phyloP scores from a whole-genome alignment of 2,888 invertebrate species.

The Dryobota labecula region DNA sequence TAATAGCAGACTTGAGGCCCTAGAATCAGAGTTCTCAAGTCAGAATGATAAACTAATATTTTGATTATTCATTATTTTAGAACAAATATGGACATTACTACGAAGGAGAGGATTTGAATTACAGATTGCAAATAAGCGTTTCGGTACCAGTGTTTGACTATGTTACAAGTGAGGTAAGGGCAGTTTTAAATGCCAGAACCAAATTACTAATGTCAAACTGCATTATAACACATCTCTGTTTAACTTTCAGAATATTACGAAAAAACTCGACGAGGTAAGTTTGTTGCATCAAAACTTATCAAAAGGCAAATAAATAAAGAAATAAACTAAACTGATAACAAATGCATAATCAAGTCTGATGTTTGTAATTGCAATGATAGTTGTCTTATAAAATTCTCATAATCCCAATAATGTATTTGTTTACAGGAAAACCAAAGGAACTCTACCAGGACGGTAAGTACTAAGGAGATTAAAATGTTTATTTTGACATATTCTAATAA shows the following conservation, averaged over 20 bases:
- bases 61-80: conserved; percentile 64
- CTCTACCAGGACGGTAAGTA: conserved; percentile 85
- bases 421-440: conserved; percentile 86
- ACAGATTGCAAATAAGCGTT: conserved; percentile 83
- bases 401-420: conserved; percentile 42
- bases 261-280: conserved; percentile 80
- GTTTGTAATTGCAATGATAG: conserved; percentile 26
- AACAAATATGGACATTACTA: conserved; percentile 83
- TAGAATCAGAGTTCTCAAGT: too few species aligned
- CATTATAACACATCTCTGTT: conserved; percentile 1
- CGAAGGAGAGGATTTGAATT: conserved; percentile 82
- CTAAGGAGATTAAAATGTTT: not conserved
- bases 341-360: conserved; percentile 9
- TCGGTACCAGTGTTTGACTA: conserved; percentile 86
- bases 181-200: not conserved
- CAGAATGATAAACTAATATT: not conserved
- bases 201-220: not conserved
- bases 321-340: conserved; percentile 17
- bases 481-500: not conserved
- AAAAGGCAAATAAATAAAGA: not conserved
- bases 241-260: conserved; percentile 84
- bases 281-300: not conserved
- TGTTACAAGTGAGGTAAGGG: conserved; percentile 78
- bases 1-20: too few species aligned
- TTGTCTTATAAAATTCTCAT: conserved; percentile 19